phyloP scores from a whole-genome alignment of 2,797 vertebrate species.

The Platyrinchus mystaceus region DNA sequence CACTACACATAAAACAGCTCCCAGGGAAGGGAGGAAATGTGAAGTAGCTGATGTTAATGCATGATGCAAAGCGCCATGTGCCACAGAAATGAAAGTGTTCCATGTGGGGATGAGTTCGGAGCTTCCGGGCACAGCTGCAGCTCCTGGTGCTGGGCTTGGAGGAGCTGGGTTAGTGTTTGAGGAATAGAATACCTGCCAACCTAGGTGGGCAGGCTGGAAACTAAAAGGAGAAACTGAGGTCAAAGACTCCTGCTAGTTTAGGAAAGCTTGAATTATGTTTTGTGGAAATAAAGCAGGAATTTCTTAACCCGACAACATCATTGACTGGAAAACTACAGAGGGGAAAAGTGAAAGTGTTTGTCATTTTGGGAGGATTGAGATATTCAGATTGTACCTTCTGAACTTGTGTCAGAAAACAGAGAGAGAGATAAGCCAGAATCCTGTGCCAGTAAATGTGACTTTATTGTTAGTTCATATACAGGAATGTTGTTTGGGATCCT shows the following conservation, averaged over 20 bases:
- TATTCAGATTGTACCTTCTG: background rate
- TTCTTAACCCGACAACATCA: fast-evolving
- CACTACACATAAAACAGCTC: background rate
- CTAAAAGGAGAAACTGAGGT: background rate
- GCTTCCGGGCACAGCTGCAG: background rate
- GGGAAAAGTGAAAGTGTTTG: background rate
- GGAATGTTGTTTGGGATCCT: background rate
- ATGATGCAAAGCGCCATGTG: background rate
- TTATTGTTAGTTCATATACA: fast-evolving
- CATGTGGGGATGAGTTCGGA: fast-evolving
- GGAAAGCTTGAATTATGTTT: background rate
- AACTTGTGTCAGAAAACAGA: background rate
- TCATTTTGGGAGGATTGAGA: background rate
- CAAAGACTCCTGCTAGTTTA: background rate
- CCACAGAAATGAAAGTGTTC: background rate
- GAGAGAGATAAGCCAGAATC: background rate
- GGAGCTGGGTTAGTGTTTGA: fast-evolving
- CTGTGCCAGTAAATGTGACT: fast-evolving
- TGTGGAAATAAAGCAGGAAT: background rate
- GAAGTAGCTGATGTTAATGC: background rate
- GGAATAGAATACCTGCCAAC: background rate
- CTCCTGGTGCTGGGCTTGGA: fast-evolving
- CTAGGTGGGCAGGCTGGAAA: background rate
- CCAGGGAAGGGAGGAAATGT: background rate
- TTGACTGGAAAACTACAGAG: background rate